phyloP scores from a whole-genome alignment of 2,797 vertebrate species.

The Clarias fuscus region DNA sequence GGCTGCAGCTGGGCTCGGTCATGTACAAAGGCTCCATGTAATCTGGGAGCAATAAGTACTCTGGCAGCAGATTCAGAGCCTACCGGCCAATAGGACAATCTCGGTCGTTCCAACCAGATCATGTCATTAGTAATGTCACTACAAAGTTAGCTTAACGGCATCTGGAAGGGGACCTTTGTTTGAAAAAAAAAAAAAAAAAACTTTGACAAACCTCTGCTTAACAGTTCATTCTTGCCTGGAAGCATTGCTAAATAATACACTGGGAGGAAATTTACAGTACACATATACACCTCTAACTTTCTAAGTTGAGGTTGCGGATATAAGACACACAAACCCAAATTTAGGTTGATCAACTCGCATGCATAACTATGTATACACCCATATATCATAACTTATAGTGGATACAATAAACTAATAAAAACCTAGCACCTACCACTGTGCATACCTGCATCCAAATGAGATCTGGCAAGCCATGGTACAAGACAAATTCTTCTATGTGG shows the following conservation, averaged over 20 bases:
- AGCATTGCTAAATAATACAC: not conserved
- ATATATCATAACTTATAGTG: too few relatives aligned
- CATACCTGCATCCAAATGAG: not conserved
- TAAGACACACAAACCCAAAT: not conserved
- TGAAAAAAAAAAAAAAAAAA: not conserved
- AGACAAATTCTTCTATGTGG: not conserved
- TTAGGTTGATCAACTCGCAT: not conserved
- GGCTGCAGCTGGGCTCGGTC: constrained; percentile 56
- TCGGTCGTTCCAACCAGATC: not conserved
- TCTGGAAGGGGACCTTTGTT: constrained; percentile 5
- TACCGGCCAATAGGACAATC: constrained; percentile 19
- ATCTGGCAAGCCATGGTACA: not conserved
- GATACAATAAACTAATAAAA: too few relatives aligned
- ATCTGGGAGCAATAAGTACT: constrained; percentile 55
- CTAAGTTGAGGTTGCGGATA: not conserved
- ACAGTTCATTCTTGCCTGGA: not conserved
- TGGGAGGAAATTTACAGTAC: not conserved
- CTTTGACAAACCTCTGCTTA: not conserved
- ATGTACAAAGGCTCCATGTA: constrained; percentile 41
- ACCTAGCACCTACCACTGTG: too few relatives aligned
- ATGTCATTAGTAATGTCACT: constrained; percentile 32
- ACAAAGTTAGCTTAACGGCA: constrained; percentile 12
- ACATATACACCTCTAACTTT: not conserved
- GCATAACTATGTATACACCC: too few relatives aligned
- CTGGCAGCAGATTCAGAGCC: constrained; percentile 38